phyloP scores from a whole-genome alignment of 2,113 vertebrate genomes.

The Rostratula benghalensis region DNA sequence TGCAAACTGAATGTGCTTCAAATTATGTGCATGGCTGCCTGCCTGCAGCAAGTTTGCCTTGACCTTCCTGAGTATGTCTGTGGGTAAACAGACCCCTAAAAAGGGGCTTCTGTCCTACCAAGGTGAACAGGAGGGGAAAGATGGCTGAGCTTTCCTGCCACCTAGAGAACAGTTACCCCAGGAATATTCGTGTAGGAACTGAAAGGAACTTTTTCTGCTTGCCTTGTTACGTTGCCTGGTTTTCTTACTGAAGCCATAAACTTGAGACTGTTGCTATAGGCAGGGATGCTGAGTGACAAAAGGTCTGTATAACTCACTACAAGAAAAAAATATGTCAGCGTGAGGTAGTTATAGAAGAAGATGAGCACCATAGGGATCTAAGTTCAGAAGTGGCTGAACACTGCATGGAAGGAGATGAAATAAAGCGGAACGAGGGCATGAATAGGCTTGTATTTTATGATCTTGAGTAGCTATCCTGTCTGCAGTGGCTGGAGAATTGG shows the following conservation, averaged over 20 bases:
- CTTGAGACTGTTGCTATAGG: neutral
- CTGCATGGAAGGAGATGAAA: rapidly evolving
- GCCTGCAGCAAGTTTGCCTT: neutral
- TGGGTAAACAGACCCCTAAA: neutral
- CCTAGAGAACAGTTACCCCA: neutral
- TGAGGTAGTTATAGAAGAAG: neutral
- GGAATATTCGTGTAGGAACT: rapidly evolving
- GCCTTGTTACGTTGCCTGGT: neutral
- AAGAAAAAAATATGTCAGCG: neutral
- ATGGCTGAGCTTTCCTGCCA: neutral
- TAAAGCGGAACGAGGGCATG: neutral
- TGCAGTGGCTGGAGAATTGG: neutral
- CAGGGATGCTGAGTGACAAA: neutral
- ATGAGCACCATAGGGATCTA: neutral
- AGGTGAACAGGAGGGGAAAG: neutral
- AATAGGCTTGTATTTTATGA: neutral
- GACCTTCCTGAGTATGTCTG: neutral
- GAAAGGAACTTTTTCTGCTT: neutral
- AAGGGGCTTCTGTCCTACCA: neutral
- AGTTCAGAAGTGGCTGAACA: neutral
- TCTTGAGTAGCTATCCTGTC: neutral
- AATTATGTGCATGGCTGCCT: neutral
- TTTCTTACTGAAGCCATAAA: neutral
- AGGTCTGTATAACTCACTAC: neutral
- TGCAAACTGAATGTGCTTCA: neutral